A percentile compares a stretch with the other conserved stretches of the same genome.
Conservation (phyloP, 2,797 vertebrate genomes). For the Lutjanus argentimaculatus region DNA sequence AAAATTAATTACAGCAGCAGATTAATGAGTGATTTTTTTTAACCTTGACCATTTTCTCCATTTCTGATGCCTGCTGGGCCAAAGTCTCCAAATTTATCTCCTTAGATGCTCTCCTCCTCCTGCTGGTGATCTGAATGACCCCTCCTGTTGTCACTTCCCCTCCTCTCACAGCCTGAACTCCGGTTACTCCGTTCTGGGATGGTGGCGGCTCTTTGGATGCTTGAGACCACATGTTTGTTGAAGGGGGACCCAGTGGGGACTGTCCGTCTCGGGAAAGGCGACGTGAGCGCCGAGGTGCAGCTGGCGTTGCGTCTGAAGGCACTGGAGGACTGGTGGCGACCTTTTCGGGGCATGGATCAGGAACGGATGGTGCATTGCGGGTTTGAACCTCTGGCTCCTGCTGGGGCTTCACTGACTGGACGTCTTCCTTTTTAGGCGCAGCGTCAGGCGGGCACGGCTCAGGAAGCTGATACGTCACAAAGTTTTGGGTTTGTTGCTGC, state of each 20-base stretch:
- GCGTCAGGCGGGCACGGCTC: slow-evolving; percentile 50
- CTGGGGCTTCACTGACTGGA: slow-evolving; percentile 20
- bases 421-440: slow-evolving; percentile 44
- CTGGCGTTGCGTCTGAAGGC: slow-evolving; percentile 29
- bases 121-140: slow-evolving; percentile 90
- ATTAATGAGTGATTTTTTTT: slow-evolving; percentile 35
- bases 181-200: slow-evolving; percentile 73
- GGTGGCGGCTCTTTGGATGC: slow-evolving; percentile 62
- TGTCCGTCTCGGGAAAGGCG: slow-evolving; percentile 88
- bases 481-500: slow-evolving; percentile 68
- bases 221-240: slow-evolving; percentile 77
- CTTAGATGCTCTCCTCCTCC: slow-evolving; percentile 91
- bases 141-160: slow-evolving; percentile 86
- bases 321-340: slow-evolving; percentile 26
- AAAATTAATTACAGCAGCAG: background rate
- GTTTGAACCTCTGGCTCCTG: slow-evolving; percentile 43
- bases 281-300: slow-evolving; percentile 91
- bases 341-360: slow-evolving; percentile 39
- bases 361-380: background rate
- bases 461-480: slow-evolving; percentile 60
- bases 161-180: slow-evolving; percentile 59
- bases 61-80: slow-evolving; percentile 93
- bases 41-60: slow-evolving; percentile 84
- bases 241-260: slow-evolving; percentile 83
- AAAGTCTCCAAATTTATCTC: slow-evolving; percentile 95